Base-by-base conservation (phyloP, 2,888 invertebrate genomes). In the Tipula vernalis region DNA sequence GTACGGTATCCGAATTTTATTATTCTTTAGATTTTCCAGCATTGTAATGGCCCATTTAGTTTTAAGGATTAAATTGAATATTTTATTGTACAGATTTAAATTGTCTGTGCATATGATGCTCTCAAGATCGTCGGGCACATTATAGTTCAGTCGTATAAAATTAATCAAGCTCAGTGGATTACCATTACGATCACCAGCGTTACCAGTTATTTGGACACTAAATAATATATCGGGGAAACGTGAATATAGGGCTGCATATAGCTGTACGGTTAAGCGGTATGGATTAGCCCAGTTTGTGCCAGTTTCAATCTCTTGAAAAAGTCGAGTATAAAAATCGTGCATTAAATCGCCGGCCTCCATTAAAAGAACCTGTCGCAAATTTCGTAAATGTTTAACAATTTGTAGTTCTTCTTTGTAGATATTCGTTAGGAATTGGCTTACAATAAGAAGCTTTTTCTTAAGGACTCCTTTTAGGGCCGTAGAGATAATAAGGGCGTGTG, bases 21-120 rank as follows among this genome's bases (percentile, higher is more conserved):
- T 88, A 87, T 93, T 93, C 87, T 89, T 89, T 13, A 94, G 89
- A 88, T 92, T 92, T 88, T 93, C 92, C 83, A 94, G 89, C 2
- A 92, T 91, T 91, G 92, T 93, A 15, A 92, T 88, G 4, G 93
- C 93, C 92, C 93, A 93, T 88, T 93, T 93, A 0, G 94, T 89
- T 89, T 93, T 93, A 5, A 94, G 89, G 84, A 93, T 90, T 86
- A 93, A 92, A 36, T 91, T 90, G 88, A 93, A 93, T 15, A 93
- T 90, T 88, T 89, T 88, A 88, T 91, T 92, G 87, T 92, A 92
- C 5, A 89, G 88, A 0, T 88, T 57, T 87, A 91, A 88, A 85
- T 89, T 89, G 2, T 88, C 51, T 0, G 88, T 87, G 2, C 89
- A 90, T 10, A 92, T 90, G 13, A 91, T 90, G 86, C 89, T 89